phyloP scores from a whole-genome alignment of 2,797 vertebrate genomes.

The Phataginus tetradactyla region DNA sequence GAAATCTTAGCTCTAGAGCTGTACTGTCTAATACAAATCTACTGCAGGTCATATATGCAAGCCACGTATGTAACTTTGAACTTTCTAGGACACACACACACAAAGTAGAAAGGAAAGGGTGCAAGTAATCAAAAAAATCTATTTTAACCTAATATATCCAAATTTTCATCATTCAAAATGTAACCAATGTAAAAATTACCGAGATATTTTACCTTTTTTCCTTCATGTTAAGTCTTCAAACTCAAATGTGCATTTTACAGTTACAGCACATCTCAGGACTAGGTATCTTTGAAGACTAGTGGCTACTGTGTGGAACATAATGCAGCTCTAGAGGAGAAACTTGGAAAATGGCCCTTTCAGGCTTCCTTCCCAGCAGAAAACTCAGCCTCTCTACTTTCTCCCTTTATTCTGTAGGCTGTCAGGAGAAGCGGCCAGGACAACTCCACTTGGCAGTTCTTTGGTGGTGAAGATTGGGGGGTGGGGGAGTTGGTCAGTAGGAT shows the following conservation, averaged over 20 bases:
- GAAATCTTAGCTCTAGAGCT: neutral
- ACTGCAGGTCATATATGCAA: neutral
- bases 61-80: neutral
- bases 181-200: neutral
- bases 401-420: neutral
- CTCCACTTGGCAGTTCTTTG: neutral
- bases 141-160: neutral
- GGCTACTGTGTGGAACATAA: neutral
- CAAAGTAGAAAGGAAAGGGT: neutral
- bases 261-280: neutral
- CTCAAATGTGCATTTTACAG: neutral
- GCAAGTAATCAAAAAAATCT: neutral
- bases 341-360: neutral
- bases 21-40: neutral
- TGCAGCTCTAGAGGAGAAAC: neutral
- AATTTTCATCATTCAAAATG: neutral
- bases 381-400: neutral
- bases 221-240: neutral
- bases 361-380: neutral
- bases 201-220: neutral
- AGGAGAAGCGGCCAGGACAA: neutral
- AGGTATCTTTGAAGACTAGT: neutral
- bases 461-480: neutral
- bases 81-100: neutral
- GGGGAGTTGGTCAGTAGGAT: neutral